Evolutionary conservation across 2,888 invertebrate genomes (phyloP).

Genomic region (Pterostichus madidus): DNA sequence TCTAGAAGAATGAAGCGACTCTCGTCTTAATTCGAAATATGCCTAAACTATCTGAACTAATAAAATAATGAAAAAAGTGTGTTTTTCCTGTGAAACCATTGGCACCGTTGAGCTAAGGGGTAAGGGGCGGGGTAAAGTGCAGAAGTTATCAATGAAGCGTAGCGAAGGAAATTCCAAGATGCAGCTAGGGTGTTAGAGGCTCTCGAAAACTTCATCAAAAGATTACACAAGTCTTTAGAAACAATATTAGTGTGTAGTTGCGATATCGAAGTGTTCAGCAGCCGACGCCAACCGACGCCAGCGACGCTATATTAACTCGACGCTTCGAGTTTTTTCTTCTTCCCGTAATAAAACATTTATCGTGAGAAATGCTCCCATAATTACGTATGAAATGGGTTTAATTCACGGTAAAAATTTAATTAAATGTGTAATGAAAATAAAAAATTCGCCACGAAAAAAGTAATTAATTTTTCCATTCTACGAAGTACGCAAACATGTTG

Average conservation of each 20-base stretch:
- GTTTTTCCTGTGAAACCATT: too few relatives aligned
- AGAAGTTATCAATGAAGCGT: conserved; percentile 29
- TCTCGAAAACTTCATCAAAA: conserved; percentile 52
- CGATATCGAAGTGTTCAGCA: conserved; percentile 29
- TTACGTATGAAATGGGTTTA: conserved; percentile 61
- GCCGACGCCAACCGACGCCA: background rate
- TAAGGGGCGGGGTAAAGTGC: too few relatives aligned
- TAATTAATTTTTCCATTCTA: conserved; percentile 58
- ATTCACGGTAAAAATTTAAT: conserved; percentile 65
- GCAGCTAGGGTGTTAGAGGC: background rate
- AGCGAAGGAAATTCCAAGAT: background rate
- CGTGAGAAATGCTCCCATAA: conserved; percentile 55
- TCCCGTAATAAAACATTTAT: conserved; percentile 57
- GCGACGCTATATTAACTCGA: background rate
- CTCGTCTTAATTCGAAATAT: too few relatives aligned
- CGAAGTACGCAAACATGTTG: conserved; percentile 23
- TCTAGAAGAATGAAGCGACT: too few relatives aligned
- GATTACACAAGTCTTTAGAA: conserved; percentile 49
- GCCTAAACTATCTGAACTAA: too few relatives aligned
- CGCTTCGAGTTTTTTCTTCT: conserved; percentile 9
- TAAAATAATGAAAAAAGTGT: too few relatives aligned
- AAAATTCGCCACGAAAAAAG: conserved; percentile 51
- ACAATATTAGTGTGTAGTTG: conserved; percentile 44
- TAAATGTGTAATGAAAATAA: conserved; percentile 49
- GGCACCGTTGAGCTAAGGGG: too few relatives aligned